Percentiles rank a stretch among this genome's conserved stretches.
Conservation (phyloP, 2,888 invertebrate genomes). For the Thecophora atra region DNA sequence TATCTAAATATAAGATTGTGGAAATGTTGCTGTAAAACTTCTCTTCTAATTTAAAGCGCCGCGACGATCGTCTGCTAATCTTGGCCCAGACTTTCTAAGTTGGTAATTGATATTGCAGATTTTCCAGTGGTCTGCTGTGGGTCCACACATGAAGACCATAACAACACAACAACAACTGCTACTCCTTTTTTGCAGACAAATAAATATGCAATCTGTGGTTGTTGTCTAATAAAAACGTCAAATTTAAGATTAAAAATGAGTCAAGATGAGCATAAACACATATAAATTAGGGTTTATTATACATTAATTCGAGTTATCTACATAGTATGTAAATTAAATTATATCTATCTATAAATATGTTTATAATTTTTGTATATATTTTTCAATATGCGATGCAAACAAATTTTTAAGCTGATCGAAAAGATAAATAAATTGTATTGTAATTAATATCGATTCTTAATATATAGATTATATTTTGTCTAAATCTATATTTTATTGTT, state of each 20-base stretch:
- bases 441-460: neutral
- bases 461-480: neutral
- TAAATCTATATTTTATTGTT: too few species aligned
- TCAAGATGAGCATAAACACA: neutral
- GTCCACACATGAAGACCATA: neutral
- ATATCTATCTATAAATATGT: too few species aligned
- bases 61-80: slow-evolving; percentile 21
- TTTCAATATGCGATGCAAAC: neutral
- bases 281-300: too few species aligned
- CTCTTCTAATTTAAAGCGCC: slow-evolving; percentile 21
- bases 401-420: neutral
- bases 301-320: too few species aligned
- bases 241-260: neutral
- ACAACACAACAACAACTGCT: slow-evolving; percentile 11
- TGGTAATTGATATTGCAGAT: slow-evolving; percentile 34
- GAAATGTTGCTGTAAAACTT: slow-evolving; percentile 23
- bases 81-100: slow-evolving; percentile 2
- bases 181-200: neutral
- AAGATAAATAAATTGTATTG: neutral
- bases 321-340: too few species aligned
- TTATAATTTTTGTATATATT: neutral
- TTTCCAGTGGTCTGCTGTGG: neutral
- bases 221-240: neutral
- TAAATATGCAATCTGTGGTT: neutral
- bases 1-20: slow-evolving; percentile 33